Evolutionary conservation across 2,113 vertebrate species (phyloP), one percentile per base, ranked within the genome.

Genomic region (Clinocottus analis): DNA sequence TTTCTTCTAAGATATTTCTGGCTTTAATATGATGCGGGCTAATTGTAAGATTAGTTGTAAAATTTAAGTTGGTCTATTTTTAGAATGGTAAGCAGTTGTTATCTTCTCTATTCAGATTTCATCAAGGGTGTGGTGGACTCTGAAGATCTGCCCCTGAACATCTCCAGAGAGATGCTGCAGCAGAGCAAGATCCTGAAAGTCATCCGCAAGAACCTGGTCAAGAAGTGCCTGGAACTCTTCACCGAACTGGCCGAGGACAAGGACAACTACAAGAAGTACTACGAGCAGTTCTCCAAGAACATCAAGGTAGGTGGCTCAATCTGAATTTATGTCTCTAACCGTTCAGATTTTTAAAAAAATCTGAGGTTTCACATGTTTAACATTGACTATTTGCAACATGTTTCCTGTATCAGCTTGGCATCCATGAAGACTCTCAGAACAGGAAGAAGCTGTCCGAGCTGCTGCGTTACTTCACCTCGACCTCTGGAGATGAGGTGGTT

Each of bases 141-240:
- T 2, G 98, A 99, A 84, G 98, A 99, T 79, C 93, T 99, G 0
- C 98, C 98, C 33, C 94, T 99, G 59, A 99, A 99, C 37, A 99
- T 99, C 90, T 99, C 98, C 71, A 96, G 97, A 93, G 98, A 99
- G 92, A 99, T 97, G 97, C 87, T 99, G 78, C 98, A 99, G 72
- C 98, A 99, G 70, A 99, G 98, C 93, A 99, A 99, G 86, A 99
- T 99, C 81, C 88, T 99, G 78, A 99, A 99, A 61, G 98, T 99
- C 6, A 99, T 99, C 72, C 92, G 98, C 60, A 99, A 99, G 92
- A 99, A 99, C 81, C 91, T 99, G 83, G 98, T 99, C 51, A 99
- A 99, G 91, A 99, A 99, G 85, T 98, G 97, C 77, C 60, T 99
- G 25, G 98, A 99, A 13, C 96, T 99, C 2, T 99, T 99, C 89